phyloP scores from a whole-genome alignment of 2,797 vertebrate species.

The Notolabrus celidotus region DNA sequence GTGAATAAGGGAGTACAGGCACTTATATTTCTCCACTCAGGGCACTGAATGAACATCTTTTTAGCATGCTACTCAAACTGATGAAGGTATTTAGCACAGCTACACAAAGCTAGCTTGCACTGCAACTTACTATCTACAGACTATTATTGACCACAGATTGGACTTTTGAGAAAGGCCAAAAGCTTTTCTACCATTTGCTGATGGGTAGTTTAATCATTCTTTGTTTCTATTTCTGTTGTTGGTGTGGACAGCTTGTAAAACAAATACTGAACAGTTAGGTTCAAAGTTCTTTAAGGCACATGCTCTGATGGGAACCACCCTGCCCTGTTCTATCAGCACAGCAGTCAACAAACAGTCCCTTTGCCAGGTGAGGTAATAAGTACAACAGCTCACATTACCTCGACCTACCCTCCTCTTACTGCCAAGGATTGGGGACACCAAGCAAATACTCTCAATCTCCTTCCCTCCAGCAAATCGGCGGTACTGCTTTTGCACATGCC shows the following conservation, averaged over 20 bases:
- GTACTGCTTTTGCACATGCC: constrained; percentile 22
- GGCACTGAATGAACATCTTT: too few relatives aligned
- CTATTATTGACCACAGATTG: neutral
- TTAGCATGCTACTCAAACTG: too few relatives aligned
- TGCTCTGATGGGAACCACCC: constrained; percentile 20
- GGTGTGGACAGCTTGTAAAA: constrained; percentile 1
- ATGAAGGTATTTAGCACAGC: too few relatives aligned
- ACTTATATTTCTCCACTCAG: too few relatives aligned
- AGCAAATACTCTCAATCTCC: constrained; percentile 45
- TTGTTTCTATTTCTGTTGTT: neutral
- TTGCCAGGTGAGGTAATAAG: constrained; percentile 52
- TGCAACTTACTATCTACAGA: too few relatives aligned
- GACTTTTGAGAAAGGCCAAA: neutral
- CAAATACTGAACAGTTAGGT: constrained; percentile 19
- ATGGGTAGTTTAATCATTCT: neutral
- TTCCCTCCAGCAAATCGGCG: neutral
- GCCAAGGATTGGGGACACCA: constrained; percentile 32
- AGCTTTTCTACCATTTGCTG: neutral
- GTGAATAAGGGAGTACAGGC: too few relatives aligned
- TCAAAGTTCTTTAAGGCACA: constrained; percentile 28
- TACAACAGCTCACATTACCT: constrained; percentile 27
- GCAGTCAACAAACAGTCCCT: constrained; percentile 48
- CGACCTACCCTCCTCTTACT: constrained; percentile 32
- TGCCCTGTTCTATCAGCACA: constrained; percentile 33
- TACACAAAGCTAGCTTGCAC: too few relatives aligned